Conservation (phyloP, 2,113 vertebrate genomes). For the Heloderma charlesbogerti region DNA sequence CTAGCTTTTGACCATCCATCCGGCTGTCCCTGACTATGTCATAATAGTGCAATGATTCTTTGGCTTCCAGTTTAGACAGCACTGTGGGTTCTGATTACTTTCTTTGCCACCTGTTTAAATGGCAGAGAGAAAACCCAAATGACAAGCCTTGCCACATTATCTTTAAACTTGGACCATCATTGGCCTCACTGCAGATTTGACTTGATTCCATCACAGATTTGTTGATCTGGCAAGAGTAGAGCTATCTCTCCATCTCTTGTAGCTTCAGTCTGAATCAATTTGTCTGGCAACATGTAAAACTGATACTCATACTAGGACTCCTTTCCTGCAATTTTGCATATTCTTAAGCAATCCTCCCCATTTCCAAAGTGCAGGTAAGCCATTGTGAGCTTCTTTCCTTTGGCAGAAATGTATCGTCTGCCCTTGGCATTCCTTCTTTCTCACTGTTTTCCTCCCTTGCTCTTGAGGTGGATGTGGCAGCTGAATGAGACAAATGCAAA, state of each 20-base stretch:
- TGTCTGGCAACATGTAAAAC: neutral
- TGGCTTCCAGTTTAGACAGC: conserved; percentile 14
- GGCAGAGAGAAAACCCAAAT: neutral
- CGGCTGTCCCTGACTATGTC: neutral
- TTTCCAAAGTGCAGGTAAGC: neutral
- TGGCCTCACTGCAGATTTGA: neutral
- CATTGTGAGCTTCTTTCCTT: neutral
- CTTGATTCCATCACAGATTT: neutral
- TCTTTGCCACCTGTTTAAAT: conserved; percentile 38
- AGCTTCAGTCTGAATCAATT: neutral
- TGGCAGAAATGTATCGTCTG: neutral
- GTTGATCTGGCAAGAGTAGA: conserved; percentile 11
- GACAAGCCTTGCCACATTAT: neutral
- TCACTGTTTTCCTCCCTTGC: neutral
- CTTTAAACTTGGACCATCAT: conserved; percentile 1
- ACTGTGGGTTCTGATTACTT: conserved; percentile 9
- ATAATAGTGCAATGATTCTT: conserved; percentile 8
- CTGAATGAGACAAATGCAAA: conserved; percentile 13
- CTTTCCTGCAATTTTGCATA: neutral
- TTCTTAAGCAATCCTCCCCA: neutral
- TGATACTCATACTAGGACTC: neutral
- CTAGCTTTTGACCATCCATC: neutral
- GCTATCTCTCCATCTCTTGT: neutral
- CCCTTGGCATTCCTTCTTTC: neutral
- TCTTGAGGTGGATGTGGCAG: conserved; percentile 15